phyloP scores from a whole-genome alignment of 1,140 invertebrate species.

The Gonioctena quinquepunctata region DNA sequence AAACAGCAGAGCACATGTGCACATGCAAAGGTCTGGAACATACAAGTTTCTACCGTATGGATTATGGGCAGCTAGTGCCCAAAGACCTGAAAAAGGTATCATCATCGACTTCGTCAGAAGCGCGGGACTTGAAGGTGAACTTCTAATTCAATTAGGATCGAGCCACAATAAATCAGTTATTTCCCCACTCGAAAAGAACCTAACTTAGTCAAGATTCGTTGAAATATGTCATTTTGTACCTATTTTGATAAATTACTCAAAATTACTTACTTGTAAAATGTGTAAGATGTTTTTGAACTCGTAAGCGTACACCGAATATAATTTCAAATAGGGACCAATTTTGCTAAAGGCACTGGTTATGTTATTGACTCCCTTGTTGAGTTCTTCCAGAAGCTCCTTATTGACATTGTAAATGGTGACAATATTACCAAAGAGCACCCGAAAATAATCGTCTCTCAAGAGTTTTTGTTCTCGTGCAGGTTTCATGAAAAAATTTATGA shows the following conservation, averaged over 20 bases:
- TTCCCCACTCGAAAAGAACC: no score
- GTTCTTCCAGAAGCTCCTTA: conserved; percentile 66
- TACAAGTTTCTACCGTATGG: no score
- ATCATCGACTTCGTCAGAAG: no score
- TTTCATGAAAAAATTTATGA: conserved; percentile 71
- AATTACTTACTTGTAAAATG: conserved; percentile 58
- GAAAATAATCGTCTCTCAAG: conserved; percentile 57
- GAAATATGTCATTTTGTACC: no score
- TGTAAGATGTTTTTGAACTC: conserved; percentile 68
- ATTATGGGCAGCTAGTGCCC: no score
- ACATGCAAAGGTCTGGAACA: no score
- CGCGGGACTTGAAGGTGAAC: no score
- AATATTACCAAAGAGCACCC: conserved; percentile 71
- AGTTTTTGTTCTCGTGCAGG: conserved; percentile 66
- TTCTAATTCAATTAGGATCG: no score
- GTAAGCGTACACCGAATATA: conserved; percentile 78
- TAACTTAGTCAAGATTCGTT: no score
- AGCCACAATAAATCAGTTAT: no score
- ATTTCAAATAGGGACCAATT: conserved; percentile 76
- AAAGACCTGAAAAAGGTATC: no score
- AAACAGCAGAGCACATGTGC: no score
- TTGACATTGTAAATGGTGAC: conserved; percentile 75
- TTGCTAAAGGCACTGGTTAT: conserved; percentile 70
- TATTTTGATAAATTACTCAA: conserved; percentile 8
- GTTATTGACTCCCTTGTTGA: conserved; percentile 65